Base-by-base conservation (phyloP, 2,888 invertebrate species). In the Keiferia lycopersicella region DNA sequence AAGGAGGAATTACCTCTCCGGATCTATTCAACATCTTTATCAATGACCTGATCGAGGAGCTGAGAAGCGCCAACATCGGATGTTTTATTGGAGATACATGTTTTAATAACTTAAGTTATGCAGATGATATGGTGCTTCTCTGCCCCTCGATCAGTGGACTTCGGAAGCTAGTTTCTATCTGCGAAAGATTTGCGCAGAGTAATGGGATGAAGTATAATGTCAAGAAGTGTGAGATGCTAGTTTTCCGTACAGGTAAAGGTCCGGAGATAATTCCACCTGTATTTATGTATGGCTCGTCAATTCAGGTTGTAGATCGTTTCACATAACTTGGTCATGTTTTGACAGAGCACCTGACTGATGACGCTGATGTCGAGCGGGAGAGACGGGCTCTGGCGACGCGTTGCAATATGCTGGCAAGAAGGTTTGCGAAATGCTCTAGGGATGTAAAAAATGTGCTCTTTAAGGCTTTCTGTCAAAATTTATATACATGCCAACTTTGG, bases 341-440 rank as follows among this genome's bases (percentile, higher is more conserved):
- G 2, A 65, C 61, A 2, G 63, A 63, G 14, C 45, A 38, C 20
- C 30, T 63, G 7, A 16, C 30, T 1, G 64, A 66, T 51, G 62
- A 65, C 38, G 41, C 30, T 6, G 66, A 66, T 48, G 61, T 64
- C 12, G 64, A 65, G 18, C 51, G 62, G 26, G 62, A 68, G 34
- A 45, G 66, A 1, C 64, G 62, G 39, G 65, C 65, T 10, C 56
- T 66, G 18, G 62, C 64, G 11, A 64, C 65, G 12, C 45, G 65
- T 8, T 20, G 64, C 34, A 65, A 64, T 56, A 65, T 68, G 65
- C 34, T 66, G 38, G 64, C 66, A 6, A 64, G 66, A 12, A 64
- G 65, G 18, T 65, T 66, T 64, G 64, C 57, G 2, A 58, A 58
- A 11, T 66, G 65, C 48, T 64, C n/a, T 50, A 38, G 18, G 20